Evolutionary conservation across 2,797 vertebrate species (phyloP), one percentile per base, ranked within the genome.

Genomic region (Lycodopsis pacificus): DNA sequence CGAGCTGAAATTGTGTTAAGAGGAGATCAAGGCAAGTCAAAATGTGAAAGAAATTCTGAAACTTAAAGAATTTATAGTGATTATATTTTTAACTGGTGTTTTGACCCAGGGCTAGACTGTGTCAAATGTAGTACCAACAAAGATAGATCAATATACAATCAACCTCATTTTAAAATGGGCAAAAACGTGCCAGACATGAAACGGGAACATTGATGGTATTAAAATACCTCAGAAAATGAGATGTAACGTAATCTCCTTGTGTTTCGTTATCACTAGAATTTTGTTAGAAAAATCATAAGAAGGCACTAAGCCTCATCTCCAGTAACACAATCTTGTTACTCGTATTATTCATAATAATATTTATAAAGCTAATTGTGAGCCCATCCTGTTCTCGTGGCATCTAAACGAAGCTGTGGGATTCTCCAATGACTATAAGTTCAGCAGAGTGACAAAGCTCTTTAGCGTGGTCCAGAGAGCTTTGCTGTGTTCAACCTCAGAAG

Each of bases 401-500:
- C 62, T 65, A 68, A 57, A 19, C 69, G 42, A 46, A 77, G 53
- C 61, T 77, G 76, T 74, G 46, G 22, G 61, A 65, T 79, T 83
- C 56, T 69, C 36, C 51, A 65, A 4, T 20, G 17, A 65, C 30
- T 57, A 32, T 59, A 70, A 73, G 76, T 87, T 87, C 40, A 79
- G 54, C 77, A 66, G 73, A 67, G 70, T 81, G 64, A 84, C 44
- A 54, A 65, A 71, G 71, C 25, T 2, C 51, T 77, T 73, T 58
- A 75, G 48, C 66, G 71, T 68, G 48, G 73, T 76, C 74, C 65
- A 65, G 71, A 84, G 77, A 86, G 78, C 82, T 73, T 82, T 83
- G 54, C 76, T 76, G 69, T 89, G 85, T 90, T 83, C 77, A 83
- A 15, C 57, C 68, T 72, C 57, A 74, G n/a, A 81, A 73, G 71